Percentiles rank a stretch among this genome's conserved stretches.
Evolutionary conservation across 2,888 invertebrate species (phyloP).

Genomic region (Rambutsinella grinnellia): DNA sequence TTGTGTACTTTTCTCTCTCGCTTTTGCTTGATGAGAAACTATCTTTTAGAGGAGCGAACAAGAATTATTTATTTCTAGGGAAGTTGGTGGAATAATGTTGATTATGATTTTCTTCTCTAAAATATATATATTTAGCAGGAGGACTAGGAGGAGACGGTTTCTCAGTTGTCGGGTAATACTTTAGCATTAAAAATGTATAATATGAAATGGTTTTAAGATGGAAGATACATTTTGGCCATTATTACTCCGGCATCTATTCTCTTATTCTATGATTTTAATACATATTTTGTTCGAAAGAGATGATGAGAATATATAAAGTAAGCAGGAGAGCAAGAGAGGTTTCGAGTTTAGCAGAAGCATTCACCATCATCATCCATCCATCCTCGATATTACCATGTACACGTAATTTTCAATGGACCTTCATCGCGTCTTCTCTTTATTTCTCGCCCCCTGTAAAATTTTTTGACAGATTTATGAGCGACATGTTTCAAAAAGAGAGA

Average conservation of each 20-base stretch:
- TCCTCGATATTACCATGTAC: constrained; percentile 51
- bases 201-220: no score
- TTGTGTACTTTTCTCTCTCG: constrained; percentile 12
- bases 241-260: no score
- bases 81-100: no score
- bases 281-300: background rate
- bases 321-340: background rate
- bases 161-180: no score
- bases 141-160: no score
- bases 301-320: background rate
- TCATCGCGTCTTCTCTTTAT: constrained; percentile 54
- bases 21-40: constrained; percentile 12
- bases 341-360: background rate
- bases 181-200: no score
- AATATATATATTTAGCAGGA: no score
- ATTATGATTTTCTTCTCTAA: no score
- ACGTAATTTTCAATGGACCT: constrained; percentile 52
- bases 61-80: background rate
- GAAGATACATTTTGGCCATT: no score
- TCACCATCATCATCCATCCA: constrained; percentile 29
- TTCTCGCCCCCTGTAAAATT: constrained; percentile 53
- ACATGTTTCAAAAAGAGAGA: constrained; percentile 58
- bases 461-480: constrained; percentile 66
- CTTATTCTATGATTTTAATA: no score
- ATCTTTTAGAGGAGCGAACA: no score